phyloP scores from a whole-genome alignment of 2,797 vertebrate species.

The Zalophus californianus region DNA sequence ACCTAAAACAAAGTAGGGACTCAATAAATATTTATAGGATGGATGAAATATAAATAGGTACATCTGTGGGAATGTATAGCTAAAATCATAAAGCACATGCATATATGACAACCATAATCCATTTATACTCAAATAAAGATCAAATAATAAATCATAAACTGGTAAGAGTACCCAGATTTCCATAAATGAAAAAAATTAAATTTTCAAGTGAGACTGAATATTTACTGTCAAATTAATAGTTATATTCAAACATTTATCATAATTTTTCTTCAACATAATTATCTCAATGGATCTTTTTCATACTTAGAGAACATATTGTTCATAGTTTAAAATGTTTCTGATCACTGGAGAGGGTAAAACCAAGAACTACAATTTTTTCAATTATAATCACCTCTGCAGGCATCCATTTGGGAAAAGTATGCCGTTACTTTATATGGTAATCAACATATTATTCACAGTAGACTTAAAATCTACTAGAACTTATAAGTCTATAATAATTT shows the following conservation, averaged over 20 bases:
- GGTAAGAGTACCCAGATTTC: background rate
- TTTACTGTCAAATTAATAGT: slow-evolving; percentile 1
- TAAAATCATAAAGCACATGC: background rate
- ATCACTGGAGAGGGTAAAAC: background rate
- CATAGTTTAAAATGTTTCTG: background rate
- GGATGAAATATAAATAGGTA: background rate
- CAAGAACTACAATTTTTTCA: background rate
- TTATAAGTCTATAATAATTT: background rate
- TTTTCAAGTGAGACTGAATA: background rate
- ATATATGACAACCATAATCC: background rate
- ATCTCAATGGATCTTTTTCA: background rate
- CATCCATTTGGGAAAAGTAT: background rate
- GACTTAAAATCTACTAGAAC: background rate
- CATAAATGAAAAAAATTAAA: background rate
- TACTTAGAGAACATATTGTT: background rate
- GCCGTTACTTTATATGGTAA: background rate
- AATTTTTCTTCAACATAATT: slow-evolving; percentile 14
- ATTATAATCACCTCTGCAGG: background rate
- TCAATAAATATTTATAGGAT: background rate
- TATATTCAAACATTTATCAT: background rate
- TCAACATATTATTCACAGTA: background rate
- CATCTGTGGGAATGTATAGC: background rate
- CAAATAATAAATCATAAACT: background rate
- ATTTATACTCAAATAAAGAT: slow-evolving; percentile 27
- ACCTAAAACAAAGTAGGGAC: background rate